Conservation (phyloP, 2,113 vertebrate species). For the Pipa parva region DNA sequence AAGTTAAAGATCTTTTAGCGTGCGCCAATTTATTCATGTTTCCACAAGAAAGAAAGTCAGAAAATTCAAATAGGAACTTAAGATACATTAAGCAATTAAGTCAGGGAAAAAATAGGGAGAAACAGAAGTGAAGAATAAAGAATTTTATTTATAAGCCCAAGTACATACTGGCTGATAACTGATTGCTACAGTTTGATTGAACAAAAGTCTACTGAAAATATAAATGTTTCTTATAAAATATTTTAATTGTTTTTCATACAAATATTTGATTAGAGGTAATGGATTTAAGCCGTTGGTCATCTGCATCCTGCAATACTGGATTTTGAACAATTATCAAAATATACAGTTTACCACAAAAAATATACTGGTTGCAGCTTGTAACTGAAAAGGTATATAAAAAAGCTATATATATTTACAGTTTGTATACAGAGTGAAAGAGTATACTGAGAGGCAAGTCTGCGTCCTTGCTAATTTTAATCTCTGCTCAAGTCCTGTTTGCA, state of each 20-base stretch:
- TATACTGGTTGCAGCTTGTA: conserved; percentile 31
- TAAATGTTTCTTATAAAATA: conserved; percentile 66
- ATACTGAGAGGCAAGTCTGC: conserved; percentile 20
- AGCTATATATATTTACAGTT: conserved; percentile 76
- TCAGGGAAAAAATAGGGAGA: conserved; percentile 48
- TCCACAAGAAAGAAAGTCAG: conserved; percentile 39
- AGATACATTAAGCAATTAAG: conserved; percentile 45
- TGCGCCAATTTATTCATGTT: no score
- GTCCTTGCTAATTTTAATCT: neutral
- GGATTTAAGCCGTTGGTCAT: conserved; percentile 51
- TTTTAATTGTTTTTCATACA: conserved; percentile 66
- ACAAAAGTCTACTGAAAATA: conserved; percentile 62
- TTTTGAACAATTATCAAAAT: conserved; percentile 73
- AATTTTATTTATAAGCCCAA: conserved; percentile 72
- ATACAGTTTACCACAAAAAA: conserved; percentile 57
- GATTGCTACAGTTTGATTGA: conserved; percentile 60
- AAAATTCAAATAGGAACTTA: conserved; percentile 42
- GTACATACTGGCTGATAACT: conserved; percentile 61
- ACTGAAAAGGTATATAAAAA: conserved; percentile 73
- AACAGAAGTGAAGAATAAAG: conserved; percentile 59
- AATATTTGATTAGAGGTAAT: conserved; percentile 60
- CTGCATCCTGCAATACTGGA: conserved; percentile 64
- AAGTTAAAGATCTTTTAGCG: no score
- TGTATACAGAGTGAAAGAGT: conserved; percentile 18
- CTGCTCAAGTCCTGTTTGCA: no score